Percentiles rank a stretch among this genome's conserved stretches.
Conservation (phyloP, 1,140 invertebrate genomes). For the Trichonephila clavipes region DNA sequence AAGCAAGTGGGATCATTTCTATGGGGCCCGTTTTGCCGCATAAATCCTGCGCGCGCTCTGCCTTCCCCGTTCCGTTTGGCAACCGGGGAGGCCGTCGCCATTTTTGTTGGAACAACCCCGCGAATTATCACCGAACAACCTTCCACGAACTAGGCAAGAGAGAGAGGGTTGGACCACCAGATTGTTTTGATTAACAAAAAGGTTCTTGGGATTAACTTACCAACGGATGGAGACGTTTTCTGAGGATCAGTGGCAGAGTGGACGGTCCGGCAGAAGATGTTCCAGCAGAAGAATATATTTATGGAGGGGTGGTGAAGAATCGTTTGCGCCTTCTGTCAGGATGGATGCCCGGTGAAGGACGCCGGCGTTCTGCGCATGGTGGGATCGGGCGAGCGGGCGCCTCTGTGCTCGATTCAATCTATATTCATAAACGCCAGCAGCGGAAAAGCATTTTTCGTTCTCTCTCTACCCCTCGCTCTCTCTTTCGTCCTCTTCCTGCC, state of each 20-base stretch:
- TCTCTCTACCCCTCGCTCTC: neutral
- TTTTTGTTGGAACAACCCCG: conserved; percentile 62
- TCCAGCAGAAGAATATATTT: conserved; percentile 4
- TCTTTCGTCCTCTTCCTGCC: neutral
- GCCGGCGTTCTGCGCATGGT: conserved; percentile 62
- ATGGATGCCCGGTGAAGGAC: neutral
- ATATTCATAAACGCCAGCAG: conserved; percentile 74
- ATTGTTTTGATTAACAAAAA: neutral
- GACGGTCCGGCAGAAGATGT: conserved; percentile 15
- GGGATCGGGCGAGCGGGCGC: conserved; percentile 29
- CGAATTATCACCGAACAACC: neutral
- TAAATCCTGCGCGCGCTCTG: conserved; percentile 1
- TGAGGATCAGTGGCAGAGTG: neutral
- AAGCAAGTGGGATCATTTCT: neutral
- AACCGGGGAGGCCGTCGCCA: conserved; percentile 69
- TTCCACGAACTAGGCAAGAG: neutral
- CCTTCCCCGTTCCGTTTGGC: conserved; percentile 17
- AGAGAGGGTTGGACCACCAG: neutral
- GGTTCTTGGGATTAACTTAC: neutral
- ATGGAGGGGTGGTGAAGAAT: conserved; percentile 39
- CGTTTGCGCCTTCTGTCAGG: conserved; percentile 43
- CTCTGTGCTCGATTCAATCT: conserved; percentile 64
- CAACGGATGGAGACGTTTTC: neutral
- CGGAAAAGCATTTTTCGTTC: conserved; percentile 58
- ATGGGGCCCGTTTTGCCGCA: neutral